Conservation (phyloP, 1,140 invertebrate genomes). For the Calycopis cecrops region DNA sequence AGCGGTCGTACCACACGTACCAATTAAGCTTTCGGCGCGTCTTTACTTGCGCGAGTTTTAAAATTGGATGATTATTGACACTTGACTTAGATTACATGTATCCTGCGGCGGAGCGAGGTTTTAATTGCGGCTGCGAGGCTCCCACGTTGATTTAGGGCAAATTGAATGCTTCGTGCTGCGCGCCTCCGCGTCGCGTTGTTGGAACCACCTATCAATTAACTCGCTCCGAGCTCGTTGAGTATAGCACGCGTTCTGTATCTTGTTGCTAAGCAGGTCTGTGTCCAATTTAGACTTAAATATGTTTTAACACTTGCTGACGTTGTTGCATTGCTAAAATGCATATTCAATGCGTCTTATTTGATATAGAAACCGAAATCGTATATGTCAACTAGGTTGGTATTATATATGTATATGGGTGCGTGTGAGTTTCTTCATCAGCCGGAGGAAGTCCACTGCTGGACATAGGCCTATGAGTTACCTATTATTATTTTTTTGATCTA, state of each 20-base stretch:
- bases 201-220: constrained; percentile 49
- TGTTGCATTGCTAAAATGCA: too few species aligned
- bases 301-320: too few species aligned
- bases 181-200: constrained; percentile 44
- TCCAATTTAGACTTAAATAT: too few species aligned
- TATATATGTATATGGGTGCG: too few species aligned
- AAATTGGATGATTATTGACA: constrained; percentile 39
- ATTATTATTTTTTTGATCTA: too few species aligned
- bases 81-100: constrained; percentile 27
- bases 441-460: too few species aligned
- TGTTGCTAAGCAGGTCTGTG: constrained; percentile 28
- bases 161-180: constrained; percentile 46
- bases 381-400: too few species aligned
- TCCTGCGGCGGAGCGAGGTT: constrained; percentile 42
- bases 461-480: too few species aligned
- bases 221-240: constrained; percentile 30
- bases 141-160: constrained; percentile 51
- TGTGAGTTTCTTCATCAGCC: too few species aligned
- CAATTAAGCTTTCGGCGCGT: constrained; percentile 22
- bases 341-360: too few species aligned
- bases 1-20: background rate
- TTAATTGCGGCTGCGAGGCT: constrained; percentile 45
- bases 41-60: constrained; percentile 26
- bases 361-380: too few species aligned
- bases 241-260: constrained; percentile 21